These are phyloP conservation scores for Sepioteuthis lessoniana DNA, from an alignment of 2,888 invertebrate genomes.

Conservation along the genomic window DNA sequence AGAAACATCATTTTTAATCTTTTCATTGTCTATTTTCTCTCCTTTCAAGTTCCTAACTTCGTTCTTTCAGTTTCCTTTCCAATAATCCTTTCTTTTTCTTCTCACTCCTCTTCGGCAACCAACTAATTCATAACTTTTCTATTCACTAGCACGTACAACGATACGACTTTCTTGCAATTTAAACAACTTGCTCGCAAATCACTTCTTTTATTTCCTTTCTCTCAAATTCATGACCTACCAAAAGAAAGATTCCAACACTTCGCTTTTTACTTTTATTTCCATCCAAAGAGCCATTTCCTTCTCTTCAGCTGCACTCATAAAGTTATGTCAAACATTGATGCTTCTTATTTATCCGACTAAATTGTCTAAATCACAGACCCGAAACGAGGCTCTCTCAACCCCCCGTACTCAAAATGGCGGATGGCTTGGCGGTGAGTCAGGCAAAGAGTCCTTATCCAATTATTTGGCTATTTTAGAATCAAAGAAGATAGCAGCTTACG, in stretches of 20 bases:
- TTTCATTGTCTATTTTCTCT: too few relatives aligned
- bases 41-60: too few relatives aligned
- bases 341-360: neutral
- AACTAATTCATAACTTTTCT: neutral
- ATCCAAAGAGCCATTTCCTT: neutral
- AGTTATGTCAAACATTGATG: constrained; percentile 18
- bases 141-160: neutral
- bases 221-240: neutral
- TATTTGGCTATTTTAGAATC: neutral
- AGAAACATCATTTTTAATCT: too few relatives aligned
- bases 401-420: neutral
- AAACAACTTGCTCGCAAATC: neutral
- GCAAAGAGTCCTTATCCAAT: neutral
- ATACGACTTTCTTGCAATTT: neutral
- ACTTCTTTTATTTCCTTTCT: neutral
- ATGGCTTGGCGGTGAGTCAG: neutral
- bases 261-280: neutral
- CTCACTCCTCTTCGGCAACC: neutral
- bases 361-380: neutral
- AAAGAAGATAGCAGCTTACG: neutral
- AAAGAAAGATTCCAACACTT: neutral
- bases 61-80: too few relatives aligned
- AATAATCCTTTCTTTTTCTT: too few relatives aligned
- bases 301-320: neutral
- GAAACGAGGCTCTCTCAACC: neutral